Evolutionary conservation across 2,797 vertebrate species (phyloP), one percentile per base, ranked within the genome.

Genomic region (Fistularia commersonii): DNA sequence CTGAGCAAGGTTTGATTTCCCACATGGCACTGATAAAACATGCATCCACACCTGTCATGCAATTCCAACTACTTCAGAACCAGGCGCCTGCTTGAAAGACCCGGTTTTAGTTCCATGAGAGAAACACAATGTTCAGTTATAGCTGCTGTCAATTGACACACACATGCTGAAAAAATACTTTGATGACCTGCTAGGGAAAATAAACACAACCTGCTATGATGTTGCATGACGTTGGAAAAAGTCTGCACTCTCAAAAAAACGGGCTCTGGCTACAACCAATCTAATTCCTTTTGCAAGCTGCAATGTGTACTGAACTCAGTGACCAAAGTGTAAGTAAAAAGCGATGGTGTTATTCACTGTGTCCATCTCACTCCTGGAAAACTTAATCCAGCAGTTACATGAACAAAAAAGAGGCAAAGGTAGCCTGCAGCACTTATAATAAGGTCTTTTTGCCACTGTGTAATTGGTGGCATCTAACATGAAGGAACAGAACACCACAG

Each of bases 381-480:
- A 61, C 38, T 44, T 56, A 51, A 76, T 79, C 56, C 49, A 46
- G 8, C 10, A 44, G 66, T 32, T 57, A 45, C 7, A 32, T 57
- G 49, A 66, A 9, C 13, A 62, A 61, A 68, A 59, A 36, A 50
- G 63, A 80, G 61, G 45, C 61, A 81, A 79, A 78, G 77, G 82
- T 77, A 76, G 74, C 72, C 77, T 57, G 45, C 39, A 81, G 83
- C 81, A 67, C 51, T 61, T 71, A 71, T 82, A 74, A 81, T 71
- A 81, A 72, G 76, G 69, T 77, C 74, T 79, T 57, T 63, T 64
- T 63, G 48, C 58, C 45, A 23, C 48, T 41, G 51, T 50, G 62
- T 90, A 91, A 89, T 91, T 89, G 88, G 81, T 82, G 69, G 76
- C 59, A 63, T 80, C 76, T 48, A 62, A 82, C 69, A 85, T 72